These are phyloP conservation scores for Grammomys dolichurus DNA, from an alignment of 2,113 vertebrate genomes.

Conservation along the genomic window DNA sequence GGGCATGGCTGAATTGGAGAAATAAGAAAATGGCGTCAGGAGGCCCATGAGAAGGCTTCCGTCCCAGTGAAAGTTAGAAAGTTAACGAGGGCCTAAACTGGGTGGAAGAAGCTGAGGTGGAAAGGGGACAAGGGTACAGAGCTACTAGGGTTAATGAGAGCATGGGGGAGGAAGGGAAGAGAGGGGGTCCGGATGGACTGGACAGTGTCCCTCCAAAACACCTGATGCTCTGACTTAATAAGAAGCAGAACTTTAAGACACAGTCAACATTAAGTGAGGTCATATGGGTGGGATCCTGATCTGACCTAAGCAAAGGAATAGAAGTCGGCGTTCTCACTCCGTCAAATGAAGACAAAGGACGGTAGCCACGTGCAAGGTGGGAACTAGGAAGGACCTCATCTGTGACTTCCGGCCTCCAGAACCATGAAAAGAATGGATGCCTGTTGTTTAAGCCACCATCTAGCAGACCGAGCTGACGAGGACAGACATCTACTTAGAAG, in stretches of 20 bases:
- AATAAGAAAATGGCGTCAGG: neutral
- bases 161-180: fast-evolving
- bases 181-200: neutral
- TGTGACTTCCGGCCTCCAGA: neutral
- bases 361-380: neutral
- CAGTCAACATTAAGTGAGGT: constrained; percentile 4
- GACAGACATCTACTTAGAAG: neutral
- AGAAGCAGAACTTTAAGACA: neutral
- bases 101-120: neutral
- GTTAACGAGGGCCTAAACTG: neutral
- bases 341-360: neutral
- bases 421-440: neutral
- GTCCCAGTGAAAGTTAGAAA: neutral
- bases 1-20: neutral
- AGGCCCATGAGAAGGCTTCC: neutral
- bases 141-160: neutral
- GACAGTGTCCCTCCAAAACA: neutral
- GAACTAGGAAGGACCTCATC: neutral
- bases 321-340: neutral
- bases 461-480: neutral
- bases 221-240: neutral
- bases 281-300: neutral
- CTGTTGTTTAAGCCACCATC: neutral
- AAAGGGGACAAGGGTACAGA: neutral
- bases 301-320: neutral